Percentiles rank a stretch among this genome's conserved stretches.
Evolutionary conservation across 1,140 invertebrate genomes (phyloP).

Genomic region (Caenorhabditis tropicalis): DNA sequence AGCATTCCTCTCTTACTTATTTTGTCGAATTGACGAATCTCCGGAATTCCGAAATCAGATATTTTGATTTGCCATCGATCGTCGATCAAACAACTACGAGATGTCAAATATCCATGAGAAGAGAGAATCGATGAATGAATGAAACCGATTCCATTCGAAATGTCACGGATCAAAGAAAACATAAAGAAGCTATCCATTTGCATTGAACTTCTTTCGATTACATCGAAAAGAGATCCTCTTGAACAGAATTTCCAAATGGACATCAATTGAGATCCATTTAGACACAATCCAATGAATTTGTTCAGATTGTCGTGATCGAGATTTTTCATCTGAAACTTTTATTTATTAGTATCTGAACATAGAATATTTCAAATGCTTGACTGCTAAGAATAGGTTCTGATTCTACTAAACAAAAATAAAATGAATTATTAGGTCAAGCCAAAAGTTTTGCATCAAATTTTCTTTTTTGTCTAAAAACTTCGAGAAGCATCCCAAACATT

Average conservation of each 20-base stretch:
- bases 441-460: too few relatives aligned
- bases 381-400: too few relatives aligned
- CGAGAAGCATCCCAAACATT: too few relatives aligned
- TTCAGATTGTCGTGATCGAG: constrained; percentile 62
- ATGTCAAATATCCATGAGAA: constrained; percentile 7
- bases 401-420: too few relatives aligned
- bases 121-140: background rate
- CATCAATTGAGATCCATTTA: constrained; percentile 59
- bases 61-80: constrained; percentile 37
- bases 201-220: background rate
- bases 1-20: constrained; percentile 73
- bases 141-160: background rate
- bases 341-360: too few relatives aligned
- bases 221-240: constrained; percentile 17
- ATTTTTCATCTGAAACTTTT: background rate
- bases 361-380: too few relatives aligned
- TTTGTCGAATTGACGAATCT: background rate
- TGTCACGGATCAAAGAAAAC: background rate
- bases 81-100: constrained; percentile 27
- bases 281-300: constrained; percentile 59
- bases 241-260: constrained; percentile 42
- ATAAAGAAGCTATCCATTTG: constrained; percentile 17
- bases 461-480: too few relatives aligned
- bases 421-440: too few relatives aligned
- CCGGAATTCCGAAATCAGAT: background rate